Evolutionary conservation across 1,140 invertebrate species (phyloP).

Genomic region (Eumaeus atala): DNA sequence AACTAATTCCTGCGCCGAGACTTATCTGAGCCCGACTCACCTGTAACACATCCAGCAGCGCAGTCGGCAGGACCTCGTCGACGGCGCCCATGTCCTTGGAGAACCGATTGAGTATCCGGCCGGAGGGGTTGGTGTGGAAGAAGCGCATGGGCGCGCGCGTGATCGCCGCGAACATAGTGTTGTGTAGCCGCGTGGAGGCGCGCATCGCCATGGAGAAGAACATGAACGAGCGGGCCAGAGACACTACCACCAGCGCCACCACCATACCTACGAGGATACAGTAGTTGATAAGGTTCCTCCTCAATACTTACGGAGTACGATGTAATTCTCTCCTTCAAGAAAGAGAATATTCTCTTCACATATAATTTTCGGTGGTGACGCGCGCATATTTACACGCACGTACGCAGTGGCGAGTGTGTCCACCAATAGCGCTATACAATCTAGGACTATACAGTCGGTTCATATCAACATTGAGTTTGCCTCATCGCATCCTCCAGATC

Average conservation of each 20-base stretch:
- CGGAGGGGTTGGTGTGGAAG: constrained; percentile 87
- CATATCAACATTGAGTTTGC: no score
- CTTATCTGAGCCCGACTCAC: constrained; percentile 50
- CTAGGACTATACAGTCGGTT: no score
- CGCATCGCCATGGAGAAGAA: constrained; percentile 83
- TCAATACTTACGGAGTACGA: no score
- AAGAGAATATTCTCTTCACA: no score
- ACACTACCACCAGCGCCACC: constrained; percentile 75
- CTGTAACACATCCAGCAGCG: constrained; percentile 81
- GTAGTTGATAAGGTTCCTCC: no score
- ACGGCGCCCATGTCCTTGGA: constrained; percentile 91
- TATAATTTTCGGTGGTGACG: no score
- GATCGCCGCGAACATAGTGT: constrained; percentile 85
- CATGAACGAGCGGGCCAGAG: constrained; percentile 74
- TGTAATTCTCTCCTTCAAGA: no score
- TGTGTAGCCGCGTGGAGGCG: constrained; percentile 83
- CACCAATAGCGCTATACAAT: no score
- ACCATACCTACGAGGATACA: constrained; percentile 71
- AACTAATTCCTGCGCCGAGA: no score
- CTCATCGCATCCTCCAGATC: no score
- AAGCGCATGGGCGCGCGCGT: constrained; percentile 86
- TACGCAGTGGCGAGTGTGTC: no score
- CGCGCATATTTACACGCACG: no score
- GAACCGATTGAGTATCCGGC: constrained; percentile 85
- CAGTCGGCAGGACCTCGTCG: constrained; percentile 87